Evolutionary conservation across 2,888 invertebrate species (phyloP), one percentile per base, ranked within the genome.

Genomic region (Xestia rhomboidea): DNA sequence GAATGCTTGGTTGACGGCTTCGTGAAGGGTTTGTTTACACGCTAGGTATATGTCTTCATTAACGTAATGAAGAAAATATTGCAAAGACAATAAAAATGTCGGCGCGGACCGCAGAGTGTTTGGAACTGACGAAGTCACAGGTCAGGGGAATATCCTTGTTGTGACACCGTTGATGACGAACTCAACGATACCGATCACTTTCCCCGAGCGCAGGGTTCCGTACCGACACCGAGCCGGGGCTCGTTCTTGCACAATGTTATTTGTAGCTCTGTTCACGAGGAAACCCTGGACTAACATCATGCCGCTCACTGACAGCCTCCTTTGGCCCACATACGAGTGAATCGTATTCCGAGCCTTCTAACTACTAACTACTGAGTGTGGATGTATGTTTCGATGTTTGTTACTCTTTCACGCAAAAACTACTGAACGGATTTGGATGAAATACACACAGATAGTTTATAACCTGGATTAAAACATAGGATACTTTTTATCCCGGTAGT

Each of bases 51-150:
- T 34, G 34, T 38, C 38, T 8, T 8, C 30, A 5, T 57, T 74
- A 66, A 57, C 68, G 69, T 46, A 54, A 70, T 46, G 15, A 24
- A 68, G 6, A 15, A 46, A 41, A 64, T 57, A 75, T 81, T 41
- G 46, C 44, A 4, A 5, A 63, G 24, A 73, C n/a, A 41, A 30
- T 44, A 10, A 11, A 11, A 51, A 77, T 38, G n/a, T 15, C 15
- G 24, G 3, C 41, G 38, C n/a, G 24, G n/a, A 64, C 11, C 41
- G 15, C 21, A 11, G 18, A 27, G 62, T 30, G 0, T 62, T 21
- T 10, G 21, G 18, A 30, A 60, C 30, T 60, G 30, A 34, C 30
- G 3, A 21, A 62, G 8, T 30, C 18, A 2, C 18, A 60, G 60
- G 30, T 34, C 21, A 34, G 21, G 21, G 21, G 21, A 57, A 64